Base-by-base conservation (phyloP, 2,888 invertebrate species). In the Augochlorella aurata region DNA sequence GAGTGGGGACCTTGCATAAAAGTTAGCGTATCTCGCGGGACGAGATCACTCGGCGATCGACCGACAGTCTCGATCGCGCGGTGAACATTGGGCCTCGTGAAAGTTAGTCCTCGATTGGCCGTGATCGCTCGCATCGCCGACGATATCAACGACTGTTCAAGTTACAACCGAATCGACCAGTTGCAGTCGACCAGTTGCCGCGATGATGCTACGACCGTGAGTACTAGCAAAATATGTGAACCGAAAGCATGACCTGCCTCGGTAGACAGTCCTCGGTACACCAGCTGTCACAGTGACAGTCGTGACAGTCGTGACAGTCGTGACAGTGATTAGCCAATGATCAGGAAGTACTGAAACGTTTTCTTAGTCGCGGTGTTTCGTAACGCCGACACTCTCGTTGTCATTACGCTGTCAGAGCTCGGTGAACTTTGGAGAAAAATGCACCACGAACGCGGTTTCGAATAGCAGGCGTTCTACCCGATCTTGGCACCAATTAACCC, bases 1-100 rank as follows among this genome's bases (percentile, higher is more conserved):
- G 81, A 77, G 4, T 69, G 87, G 87, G 87, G 87, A 82, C 44
- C 29, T 18, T 54, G 80, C 79, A 87, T 87, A 87, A 87, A 87
- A 87, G 87, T 84, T 79, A 84, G 65, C 82, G 75, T 82, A 73
- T 63, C 79, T 61, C 63, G 44, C 67, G 68, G 38, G 44, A 54
- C 65, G 61, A 77, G 75, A 84, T 82, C 85, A 87, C 75, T 85
- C 69, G 70, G 65, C 44, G 72, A 68, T 76, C 54, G 52, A 24
- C 38, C 67, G 38, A 49, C 71, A 65, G 14, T 67, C 44, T n/a
- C n/a, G 63, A 29, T 61, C 50, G 12, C 38, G 1, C 21, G 47
- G 67, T 38, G 49, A 66, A 74, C 45, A 38, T 24, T 63, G 29
- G 18, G 24, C 50, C 16, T 38, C n/a, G 80, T 77, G 85, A 84